Evolutionary conservation across 2,113 vertebrate genomes (phyloP), one percentile per base, ranked within the genome.

Genomic region (Sclerurus mexicanus): DNA sequence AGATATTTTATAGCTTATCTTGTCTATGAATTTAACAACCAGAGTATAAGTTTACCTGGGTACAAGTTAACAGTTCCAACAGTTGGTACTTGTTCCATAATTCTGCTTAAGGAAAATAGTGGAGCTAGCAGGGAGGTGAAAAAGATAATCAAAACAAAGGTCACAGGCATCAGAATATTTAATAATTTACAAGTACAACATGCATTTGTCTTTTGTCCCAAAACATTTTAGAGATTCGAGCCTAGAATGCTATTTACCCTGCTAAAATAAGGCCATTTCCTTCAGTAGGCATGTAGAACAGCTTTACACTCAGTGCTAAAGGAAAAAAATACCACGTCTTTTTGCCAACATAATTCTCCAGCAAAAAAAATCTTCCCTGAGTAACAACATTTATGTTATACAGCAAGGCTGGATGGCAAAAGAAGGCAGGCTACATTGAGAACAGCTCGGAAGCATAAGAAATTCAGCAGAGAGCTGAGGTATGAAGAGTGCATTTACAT

Each of bases 181-280:
- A 82, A 55, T 74, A 82, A 76, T 73, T 78, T 49, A 33, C 68
- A 77, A 71, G 10, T 46, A 82, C 50, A 62, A 33, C 75, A 90
- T 31, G 15, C 33, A 75, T 84, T 93, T 93, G 46, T 42, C 25
- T 82, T 92, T 83, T 76, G 53, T 60, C 40, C 63, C 28, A 33
- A 68, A 69, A 40, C 18, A 13, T 37, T 42, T 53, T 68, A 39
- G 31, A 37, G 33, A 94, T 84, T 42, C 77, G 24, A 93, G 83
- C 46, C 33, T 55, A 72, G 44, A 86, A 47, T 69, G 39, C 31
- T 91, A 71, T 92, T 96, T 93, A 68, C 6, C 18, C 52, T 72
- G 9, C 18, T 39, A 84, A 90, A 95, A 83, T 56, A 92, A 87
- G 44, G 30, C 25, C 42, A 27, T 60, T 12, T 89, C 60, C 56